Evolutionary conservation across 2,888 invertebrate genomes (phyloP).

Genomic region (Synanthedon myopaeformis): DNA sequence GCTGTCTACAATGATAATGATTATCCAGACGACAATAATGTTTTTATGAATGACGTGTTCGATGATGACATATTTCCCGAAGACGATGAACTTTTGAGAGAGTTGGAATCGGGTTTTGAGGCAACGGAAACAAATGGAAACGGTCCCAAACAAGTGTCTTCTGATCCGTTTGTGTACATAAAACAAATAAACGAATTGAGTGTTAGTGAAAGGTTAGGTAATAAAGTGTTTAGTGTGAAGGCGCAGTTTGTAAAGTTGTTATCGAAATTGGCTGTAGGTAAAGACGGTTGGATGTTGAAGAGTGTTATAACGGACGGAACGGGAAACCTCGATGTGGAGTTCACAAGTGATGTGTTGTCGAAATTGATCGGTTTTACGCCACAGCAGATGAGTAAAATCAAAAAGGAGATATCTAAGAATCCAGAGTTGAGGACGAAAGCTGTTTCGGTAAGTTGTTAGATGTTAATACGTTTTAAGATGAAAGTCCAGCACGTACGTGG

Average conservation of each 20-base stretch:
- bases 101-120: slow-evolving; percentile 29
- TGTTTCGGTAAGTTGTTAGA: slow-evolving; percentile 37
- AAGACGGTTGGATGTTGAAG: slow-evolving; percentile 66
- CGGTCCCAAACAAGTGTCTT: slow-evolving; percentile 18
- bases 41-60: slow-evolving; percentile 14
- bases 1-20: slow-evolving; percentile 22
- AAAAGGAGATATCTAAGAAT: slow-evolving; percentile 37
- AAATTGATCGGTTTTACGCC: slow-evolving; percentile 61
- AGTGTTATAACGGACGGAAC: slow-evolving; percentile 71
- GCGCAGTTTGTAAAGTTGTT: slow-evolving; percentile 67
- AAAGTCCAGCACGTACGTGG: too few species aligned
- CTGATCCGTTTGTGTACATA: slow-evolving; percentile 55
- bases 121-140: slow-evolving; percentile 11
- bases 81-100: slow-evolving; percentile 44
- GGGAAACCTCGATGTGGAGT: slow-evolving; percentile 63
- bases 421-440: slow-evolving; percentile 44
- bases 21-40: slow-evolving; percentile 38
- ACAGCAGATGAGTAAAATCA: slow-evolving; percentile 49
- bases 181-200: slow-evolving; percentile 48
- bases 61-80: slow-evolving; percentile 11
- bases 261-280: slow-evolving; percentile 65
- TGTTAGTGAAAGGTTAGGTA: slow-evolving; percentile 30
- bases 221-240: slow-evolving; percentile 66
- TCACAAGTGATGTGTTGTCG: slow-evolving; percentile 69
- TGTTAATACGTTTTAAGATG: too few species aligned